These are phyloP conservation scores for Anhinga rufa DNA, from an alignment of 2,113 vertebrate species.

Conservation along the genomic window DNA sequence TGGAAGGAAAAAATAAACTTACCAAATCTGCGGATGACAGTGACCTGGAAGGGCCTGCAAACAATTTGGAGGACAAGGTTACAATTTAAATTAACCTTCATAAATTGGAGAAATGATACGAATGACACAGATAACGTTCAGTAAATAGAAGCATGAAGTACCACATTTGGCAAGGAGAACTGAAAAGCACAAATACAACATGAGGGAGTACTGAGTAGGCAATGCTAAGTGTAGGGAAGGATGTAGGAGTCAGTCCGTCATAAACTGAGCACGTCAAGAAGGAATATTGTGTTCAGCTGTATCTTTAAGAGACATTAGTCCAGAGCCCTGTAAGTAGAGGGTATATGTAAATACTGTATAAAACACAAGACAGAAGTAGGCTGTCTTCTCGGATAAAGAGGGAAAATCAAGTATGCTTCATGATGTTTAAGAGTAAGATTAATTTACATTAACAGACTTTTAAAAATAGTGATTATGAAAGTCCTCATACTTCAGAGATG, in stretches of 20 bases:
- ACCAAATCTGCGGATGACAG: not conserved
- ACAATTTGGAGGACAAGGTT: constrained; percentile 39
- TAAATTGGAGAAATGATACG: constrained; percentile 7
- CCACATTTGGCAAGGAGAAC: not conserved
- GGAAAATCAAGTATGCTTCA: not conserved
- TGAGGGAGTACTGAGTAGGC: not conserved
- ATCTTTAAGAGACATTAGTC: not conserved
- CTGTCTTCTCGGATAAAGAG: not conserved
- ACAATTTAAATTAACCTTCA: constrained; percentile 58
- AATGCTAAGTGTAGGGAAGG: not conserved
- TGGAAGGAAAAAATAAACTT: constrained; percentile 31
- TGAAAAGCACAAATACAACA: not conserved
- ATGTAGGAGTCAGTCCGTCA: not conserved
- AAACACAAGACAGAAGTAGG: not conserved
- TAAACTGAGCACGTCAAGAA: not conserved
- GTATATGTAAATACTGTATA: no score
- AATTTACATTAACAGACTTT: not conserved
- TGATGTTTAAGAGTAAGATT: not conserved
- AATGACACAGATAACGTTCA: not conserved
- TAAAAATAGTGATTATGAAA: not conserved
- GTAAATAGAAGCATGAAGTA: not conserved
- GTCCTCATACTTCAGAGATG: not conserved
- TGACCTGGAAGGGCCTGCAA: not conserved
- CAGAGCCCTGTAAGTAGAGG: not conserved
- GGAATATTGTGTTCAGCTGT: not conserved